A percentile compares a stretch with the other conserved stretches of the same genome.
phyloP scores from a whole-genome alignment of 2,888 invertebrate genomes.

The Diarsia dahlii region DNA sequence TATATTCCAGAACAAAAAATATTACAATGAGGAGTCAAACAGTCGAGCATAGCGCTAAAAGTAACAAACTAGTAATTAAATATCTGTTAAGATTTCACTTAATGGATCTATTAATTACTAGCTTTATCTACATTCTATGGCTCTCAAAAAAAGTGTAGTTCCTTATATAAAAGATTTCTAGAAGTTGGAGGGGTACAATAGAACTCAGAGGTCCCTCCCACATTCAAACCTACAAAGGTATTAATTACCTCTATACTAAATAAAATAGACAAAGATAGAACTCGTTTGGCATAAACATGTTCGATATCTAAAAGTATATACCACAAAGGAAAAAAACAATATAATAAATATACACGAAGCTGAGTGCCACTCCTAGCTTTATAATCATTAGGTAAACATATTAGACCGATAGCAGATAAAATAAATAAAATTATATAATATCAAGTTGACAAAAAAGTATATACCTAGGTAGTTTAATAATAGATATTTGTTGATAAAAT shows the following conservation, averaged over 20 bases:
- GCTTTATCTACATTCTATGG: not conserved
- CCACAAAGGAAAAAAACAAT: not conserved
- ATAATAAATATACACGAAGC: not conserved
- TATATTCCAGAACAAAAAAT: too few relatives aligned
- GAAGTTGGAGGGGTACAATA: not conserved
- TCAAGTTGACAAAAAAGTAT: too few relatives aligned
- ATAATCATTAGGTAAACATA: constrained; percentile 7
- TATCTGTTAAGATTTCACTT: too few relatives aligned
- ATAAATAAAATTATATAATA: too few relatives aligned
- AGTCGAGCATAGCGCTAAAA: not conserved
- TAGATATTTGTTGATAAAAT: not conserved
- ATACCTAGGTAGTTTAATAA: not conserved
- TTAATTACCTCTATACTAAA: not conserved
- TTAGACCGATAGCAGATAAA: constrained; percentile 6
- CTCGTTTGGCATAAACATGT: not conserved
- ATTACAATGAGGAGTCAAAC: too few relatives aligned
- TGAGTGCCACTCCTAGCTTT: not conserved
- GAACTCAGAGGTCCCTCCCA: not conserved
- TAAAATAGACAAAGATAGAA: not conserved
- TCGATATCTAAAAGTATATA: not conserved
- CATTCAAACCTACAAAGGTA: not conserved
- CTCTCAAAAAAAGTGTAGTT: not conserved
- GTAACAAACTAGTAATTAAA: too few relatives aligned
- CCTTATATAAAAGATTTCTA: not conserved
- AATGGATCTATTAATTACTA: not conserved